Conservation (phyloP, 2,888 invertebrate species). For the Amblyteles armatorius region DNA sequence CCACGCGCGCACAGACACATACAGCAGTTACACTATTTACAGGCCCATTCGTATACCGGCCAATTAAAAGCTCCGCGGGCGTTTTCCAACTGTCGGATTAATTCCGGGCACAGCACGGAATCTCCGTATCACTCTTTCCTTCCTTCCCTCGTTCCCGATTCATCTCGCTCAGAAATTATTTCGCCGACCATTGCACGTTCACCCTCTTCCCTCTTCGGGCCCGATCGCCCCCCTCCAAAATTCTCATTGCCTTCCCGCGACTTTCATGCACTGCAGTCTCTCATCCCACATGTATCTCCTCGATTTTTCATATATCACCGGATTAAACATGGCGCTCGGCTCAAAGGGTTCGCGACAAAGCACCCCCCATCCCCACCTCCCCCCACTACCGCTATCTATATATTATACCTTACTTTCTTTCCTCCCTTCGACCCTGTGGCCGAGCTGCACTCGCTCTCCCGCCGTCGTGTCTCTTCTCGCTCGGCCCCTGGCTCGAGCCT, state of each 20-base stretch:
- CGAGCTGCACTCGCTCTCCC: slow-evolving; percentile 26
- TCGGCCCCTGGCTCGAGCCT: slow-evolving; percentile 1
- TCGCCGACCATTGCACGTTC: slow-evolving; percentile 27
- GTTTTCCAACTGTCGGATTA: slow-evolving; percentile 57
- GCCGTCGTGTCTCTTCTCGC: slow-evolving; percentile 43
- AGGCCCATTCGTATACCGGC: slow-evolving; percentile 40
- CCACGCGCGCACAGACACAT: neutral
- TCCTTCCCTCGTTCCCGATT: slow-evolving; percentile 45
- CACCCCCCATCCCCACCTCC: slow-evolving; percentile 28
- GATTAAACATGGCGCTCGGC: slow-evolving; percentile 74
- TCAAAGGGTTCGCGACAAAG: slow-evolving; percentile 74
- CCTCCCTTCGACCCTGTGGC: slow-evolving; percentile 39
- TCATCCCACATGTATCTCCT: slow-evolving; percentile 23
- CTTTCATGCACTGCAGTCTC: slow-evolving; percentile 12
- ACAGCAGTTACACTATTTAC: slow-evolving; percentile 27
- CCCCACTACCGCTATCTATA: no score
- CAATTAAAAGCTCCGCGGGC: slow-evolving; percentile 64
- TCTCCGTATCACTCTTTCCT: slow-evolving; percentile 41
- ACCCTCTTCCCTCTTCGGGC: slow-evolving; percentile 19
- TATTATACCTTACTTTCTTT: neutral
- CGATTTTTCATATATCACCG: slow-evolving; percentile 68
- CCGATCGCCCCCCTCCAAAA: neutral
- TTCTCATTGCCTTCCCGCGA: slow-evolving; percentile 11
- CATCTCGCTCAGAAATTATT: slow-evolving; percentile 47
- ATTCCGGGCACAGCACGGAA: slow-evolving; percentile 45